A percentile compares a stretch with the other conserved stretches of the same genome.
These are phyloP conservation scores for Threskiornis aethiopicus DNA, from an alignment of 2,797 vertebrate genomes.

Conservation along the genomic window DNA sequence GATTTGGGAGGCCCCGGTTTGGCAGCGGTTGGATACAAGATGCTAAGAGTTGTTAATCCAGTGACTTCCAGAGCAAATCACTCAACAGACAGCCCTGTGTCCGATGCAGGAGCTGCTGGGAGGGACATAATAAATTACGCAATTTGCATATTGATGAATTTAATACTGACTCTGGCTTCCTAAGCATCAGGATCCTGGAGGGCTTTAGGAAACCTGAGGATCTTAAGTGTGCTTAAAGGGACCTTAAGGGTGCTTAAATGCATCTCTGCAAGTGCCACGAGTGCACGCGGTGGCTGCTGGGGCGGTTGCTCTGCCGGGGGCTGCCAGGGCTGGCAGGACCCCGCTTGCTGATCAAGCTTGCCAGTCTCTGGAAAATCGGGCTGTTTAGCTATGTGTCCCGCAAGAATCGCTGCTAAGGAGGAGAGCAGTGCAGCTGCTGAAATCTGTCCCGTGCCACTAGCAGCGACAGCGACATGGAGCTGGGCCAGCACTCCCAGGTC, in stretches of 20 bases:
- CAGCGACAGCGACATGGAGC: background rate
- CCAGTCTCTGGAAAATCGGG: background rate
- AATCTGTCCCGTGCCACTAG: background rate
- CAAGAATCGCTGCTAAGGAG: background rate
- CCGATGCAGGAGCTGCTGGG: background rate
- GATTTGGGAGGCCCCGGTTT: background rate
- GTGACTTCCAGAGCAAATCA: background rate
- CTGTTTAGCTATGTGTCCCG: fast-evolving
- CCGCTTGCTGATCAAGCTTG: background rate
- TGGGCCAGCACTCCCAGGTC: background rate
- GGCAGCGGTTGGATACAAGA: background rate
- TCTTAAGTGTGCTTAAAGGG: background rate
- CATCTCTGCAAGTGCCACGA: background rate
- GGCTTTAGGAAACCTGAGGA: background rate
- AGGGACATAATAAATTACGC: background rate
- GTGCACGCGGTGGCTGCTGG: background rate
- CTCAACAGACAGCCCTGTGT: background rate
- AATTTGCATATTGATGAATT: background rate
- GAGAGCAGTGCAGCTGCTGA: background rate
- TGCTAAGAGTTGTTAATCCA: background rate
- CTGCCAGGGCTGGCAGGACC: background rate
- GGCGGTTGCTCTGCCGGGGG: background rate
- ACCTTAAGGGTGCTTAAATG: background rate
- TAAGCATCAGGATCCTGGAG: background rate
- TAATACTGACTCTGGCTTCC: background rate